A percentile compares a stretch with the other conserved stretches of the same genome.
These are phyloP conservation scores for Oxyruncus cristatus DNA, from an alignment of 2,113 vertebrate genomes.

Conservation along the genomic window DNA sequence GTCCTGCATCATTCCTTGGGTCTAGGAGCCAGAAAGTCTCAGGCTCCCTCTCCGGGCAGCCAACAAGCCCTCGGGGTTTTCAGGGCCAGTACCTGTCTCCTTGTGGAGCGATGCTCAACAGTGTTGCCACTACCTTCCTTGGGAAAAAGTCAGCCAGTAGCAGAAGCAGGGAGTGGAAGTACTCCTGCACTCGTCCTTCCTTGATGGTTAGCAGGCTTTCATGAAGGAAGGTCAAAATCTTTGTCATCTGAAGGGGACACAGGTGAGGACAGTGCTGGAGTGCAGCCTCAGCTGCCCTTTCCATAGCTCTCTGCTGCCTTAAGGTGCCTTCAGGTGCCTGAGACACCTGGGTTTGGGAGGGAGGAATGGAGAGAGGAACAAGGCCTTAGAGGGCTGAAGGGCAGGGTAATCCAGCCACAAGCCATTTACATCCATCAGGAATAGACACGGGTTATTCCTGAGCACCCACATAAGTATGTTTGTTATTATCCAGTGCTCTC, in stretches of 20 bases:
- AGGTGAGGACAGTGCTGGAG: neutral
- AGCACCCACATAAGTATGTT: neutral
- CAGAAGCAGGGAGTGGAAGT: fast-evolving
- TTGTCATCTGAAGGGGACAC: neutral
- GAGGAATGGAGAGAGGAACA: no score
- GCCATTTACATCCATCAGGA: neutral
- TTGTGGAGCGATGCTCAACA: fast-evolving
- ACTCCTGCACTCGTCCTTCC: fast-evolving
- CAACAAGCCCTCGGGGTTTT: no score
- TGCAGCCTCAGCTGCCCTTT: no score
- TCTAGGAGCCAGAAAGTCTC: neutral
- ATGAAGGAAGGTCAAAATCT: neutral
- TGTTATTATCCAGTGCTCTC: neutral
- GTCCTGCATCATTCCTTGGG: neutral
- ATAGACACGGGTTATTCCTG: neutral
- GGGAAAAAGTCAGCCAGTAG: neutral
- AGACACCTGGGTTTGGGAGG: neutral
- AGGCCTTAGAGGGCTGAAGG: neutral
- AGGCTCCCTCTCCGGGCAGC: no score
- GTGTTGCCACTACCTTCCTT: neutral
- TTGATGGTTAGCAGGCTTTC: neutral
- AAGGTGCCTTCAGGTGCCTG: neutral
- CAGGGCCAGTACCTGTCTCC: neutral
- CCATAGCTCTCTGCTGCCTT: neutral
- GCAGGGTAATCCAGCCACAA: neutral